A percentile compares a stretch with the other conserved stretches of the same genome.
These are phyloP conservation scores for Copidosoma aretas DNA, from an alignment of 2,888 invertebrate genomes.

Conservation along the genomic window DNA sequence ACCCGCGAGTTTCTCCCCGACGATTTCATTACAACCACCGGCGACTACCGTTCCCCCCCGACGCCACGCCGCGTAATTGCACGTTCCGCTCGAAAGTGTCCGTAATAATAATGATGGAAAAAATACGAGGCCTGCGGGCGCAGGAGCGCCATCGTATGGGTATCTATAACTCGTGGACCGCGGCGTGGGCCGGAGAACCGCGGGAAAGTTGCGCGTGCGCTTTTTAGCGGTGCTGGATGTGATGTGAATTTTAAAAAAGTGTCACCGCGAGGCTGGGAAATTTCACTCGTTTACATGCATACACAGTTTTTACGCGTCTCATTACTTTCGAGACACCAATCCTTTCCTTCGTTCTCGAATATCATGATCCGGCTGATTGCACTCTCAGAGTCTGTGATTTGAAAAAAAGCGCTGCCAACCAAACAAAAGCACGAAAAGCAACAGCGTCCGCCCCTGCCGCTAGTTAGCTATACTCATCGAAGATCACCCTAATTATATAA, in stretches of 20 bases:
- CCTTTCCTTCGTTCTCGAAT: too few species aligned
- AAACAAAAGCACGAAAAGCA: too few species aligned
- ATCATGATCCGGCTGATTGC: too few species aligned
- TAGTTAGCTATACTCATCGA: too few species aligned
- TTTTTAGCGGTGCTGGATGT: not conserved
- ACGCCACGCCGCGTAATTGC: slow-evolving; percentile 30
- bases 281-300: slow-evolving; percentile 8
- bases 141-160: slow-evolving; percentile 17
- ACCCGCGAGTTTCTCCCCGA: not conserved
- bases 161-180: too few species aligned
- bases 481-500: too few species aligned
- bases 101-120: slow-evolving; percentile 33
- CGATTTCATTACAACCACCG: slow-evolving; percentile 40
- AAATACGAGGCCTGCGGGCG: slow-evolving; percentile 10
- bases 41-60: not conserved
- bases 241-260: slow-evolving; percentile 3
- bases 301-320: slow-evolving; percentile 32
- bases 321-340: too few species aligned
- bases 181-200: not conserved
- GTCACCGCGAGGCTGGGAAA: not conserved
- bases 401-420: too few species aligned
- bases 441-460: too few species aligned
- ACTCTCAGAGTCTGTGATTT: too few species aligned
- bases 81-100: slow-evolving; percentile 32
- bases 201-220: slow-evolving; percentile 3